These are phyloP conservation scores for Ictalurus punctatus DNA, from an alignment of 2,113 vertebrate genomes.

Conservation along the genomic window DNA sequence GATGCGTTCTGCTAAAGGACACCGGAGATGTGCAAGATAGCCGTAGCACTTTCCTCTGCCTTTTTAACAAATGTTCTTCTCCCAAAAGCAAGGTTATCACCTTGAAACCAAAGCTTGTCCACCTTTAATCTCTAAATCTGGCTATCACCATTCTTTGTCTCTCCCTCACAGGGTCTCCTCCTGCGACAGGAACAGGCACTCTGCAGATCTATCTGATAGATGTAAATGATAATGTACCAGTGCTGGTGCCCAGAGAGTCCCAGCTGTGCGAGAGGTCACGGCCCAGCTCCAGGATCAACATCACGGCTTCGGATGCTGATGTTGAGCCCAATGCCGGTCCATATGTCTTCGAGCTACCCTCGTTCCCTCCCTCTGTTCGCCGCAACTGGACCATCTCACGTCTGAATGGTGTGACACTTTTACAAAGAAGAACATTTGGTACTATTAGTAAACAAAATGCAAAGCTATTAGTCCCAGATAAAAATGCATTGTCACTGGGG, in stretches of 20 bases:
- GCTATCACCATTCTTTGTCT: background rate
- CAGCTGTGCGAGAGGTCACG: conserved; percentile 89
- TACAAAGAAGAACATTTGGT: background rate
- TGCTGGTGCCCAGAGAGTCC: conserved; percentile 87
- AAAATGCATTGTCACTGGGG: background rate
- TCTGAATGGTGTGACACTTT: conserved; percentile 81
- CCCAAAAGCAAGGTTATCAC: conserved; percentile 14
- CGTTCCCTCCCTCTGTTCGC: conserved; percentile 80
- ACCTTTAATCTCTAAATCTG: conserved; percentile 4
- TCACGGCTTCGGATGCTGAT: conserved; percentile 90
- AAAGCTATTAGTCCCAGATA: background rate
- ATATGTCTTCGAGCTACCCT: conserved; percentile 94
- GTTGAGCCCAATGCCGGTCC: conserved; percentile 90
- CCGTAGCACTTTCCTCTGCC: background rate
- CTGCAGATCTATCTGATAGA: conserved; percentile 96
- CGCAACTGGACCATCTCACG: conserved; percentile 95
- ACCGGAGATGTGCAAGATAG: conserved; percentile 2
- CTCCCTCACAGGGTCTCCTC: conserved; percentile 81
- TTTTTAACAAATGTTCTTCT: background rate
- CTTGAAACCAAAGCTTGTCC: conserved; percentile 13
- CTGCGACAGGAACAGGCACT: conserved; percentile 91
- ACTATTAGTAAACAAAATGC: background rate
- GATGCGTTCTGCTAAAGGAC: conserved; percentile 7
- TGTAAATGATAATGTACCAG: conserved; percentile 93
- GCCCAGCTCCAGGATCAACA: conserved; percentile 85